These are phyloP conservation scores for Fregata magnificens DNA, from an alignment of 2,113 vertebrate species.

Conservation along the genomic window DNA sequence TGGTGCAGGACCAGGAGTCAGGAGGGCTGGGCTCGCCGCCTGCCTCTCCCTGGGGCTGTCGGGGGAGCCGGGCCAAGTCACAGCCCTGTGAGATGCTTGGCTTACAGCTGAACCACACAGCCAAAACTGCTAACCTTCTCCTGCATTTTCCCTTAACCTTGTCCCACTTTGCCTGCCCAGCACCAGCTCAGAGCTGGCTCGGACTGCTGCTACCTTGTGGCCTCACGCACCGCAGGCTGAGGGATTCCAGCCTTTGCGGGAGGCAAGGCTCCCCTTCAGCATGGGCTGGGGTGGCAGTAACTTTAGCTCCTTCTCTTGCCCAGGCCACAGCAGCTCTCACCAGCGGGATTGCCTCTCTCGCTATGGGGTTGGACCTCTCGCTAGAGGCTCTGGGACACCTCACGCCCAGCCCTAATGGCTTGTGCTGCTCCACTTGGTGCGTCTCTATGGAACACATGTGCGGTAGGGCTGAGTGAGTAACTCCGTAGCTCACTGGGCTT, in stretches of 20 bases:
- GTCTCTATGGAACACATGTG: rapidly evolving
- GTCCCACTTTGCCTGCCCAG: neutral
- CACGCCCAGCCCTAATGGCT: neutral
- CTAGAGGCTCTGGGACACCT: neutral
- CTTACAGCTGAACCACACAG: neutral
- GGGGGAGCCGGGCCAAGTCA: neutral
- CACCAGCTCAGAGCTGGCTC: neutral
- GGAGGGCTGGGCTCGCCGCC: neutral
- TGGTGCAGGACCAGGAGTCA: neutral
- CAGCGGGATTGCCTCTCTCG: rapidly evolving
- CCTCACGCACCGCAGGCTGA: neutral
- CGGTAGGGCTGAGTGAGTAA: neutral
- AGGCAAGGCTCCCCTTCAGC: neutral
- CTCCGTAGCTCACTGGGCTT: neutral
- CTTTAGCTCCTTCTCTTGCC: neutral
- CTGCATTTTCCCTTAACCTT: neutral
- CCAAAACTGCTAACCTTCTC: neutral
- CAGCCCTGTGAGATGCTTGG: neutral
- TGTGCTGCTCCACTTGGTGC: neutral
- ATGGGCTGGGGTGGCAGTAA: neutral
- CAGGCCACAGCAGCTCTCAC: neutral
- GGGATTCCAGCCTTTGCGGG: neutral
- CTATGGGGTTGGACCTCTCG: neutral
- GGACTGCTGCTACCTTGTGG: neutral
- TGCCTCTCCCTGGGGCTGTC: neutral